Evolutionary conservation across 2,888 invertebrate species (phyloP).

Genomic region (Andrena minutula): DNA sequence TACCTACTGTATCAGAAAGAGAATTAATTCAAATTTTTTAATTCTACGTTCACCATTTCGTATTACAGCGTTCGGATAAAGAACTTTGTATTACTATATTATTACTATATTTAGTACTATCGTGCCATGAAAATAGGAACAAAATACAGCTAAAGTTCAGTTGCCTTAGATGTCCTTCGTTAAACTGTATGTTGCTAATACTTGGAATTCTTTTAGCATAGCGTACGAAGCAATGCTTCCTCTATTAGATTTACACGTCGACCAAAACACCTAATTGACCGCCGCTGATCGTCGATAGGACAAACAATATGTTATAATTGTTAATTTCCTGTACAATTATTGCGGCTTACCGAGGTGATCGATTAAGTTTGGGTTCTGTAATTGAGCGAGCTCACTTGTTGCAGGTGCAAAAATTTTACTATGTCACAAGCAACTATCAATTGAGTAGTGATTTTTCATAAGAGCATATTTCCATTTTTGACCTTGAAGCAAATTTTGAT

Average conservation of each 20-base stretch:
- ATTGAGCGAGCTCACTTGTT: constrained; percentile 13
- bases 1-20: too few species aligned
- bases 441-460: not conserved
- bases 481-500: too few species aligned
- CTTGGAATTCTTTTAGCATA: not conserved
- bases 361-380: constrained; percentile 46
- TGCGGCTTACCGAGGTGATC: constrained; percentile 50
- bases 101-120: too few species aligned
- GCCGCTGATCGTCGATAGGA: constrained; percentile 22
- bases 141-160: not conserved
- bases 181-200: not conserved
- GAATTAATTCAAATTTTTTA: too few species aligned
- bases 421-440: not conserved
- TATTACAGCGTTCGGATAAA: too few species aligned
- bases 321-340: constrained; percentile 66
- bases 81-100: too few species aligned
- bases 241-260: constrained; percentile 1
- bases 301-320: constrained; percentile 52
- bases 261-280: constrained; percentile 42
- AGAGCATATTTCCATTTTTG: too few species aligned
- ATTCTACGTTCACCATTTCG: too few species aligned
- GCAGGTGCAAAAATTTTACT: not conserved
- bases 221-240: not conserved
- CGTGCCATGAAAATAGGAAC: too few species aligned
- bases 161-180: not conserved